Conservation (phyloP, 1,140 invertebrate species). For the Diabrotica undecimpunctata region DNA sequence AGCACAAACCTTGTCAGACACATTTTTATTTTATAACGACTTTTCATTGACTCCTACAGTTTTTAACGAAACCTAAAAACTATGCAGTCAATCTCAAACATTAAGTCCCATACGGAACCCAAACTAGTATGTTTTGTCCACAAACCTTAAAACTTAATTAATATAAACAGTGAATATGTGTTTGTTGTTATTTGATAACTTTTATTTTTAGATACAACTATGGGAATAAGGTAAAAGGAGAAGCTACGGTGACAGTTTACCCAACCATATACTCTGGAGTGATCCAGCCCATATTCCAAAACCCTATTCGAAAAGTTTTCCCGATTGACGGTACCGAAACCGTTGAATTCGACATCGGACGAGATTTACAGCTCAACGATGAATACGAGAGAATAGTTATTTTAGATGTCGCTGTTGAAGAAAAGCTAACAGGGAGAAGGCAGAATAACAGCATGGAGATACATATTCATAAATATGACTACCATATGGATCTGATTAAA, state of each 20-base stretch:
- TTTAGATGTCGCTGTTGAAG: conserved; percentile 76
- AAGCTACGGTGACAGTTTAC: conserved; percentile 71
- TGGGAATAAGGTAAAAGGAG: conserved; percentile 77
- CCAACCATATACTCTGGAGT: conserved; percentile 73
- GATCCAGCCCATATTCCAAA: conserved; percentile 73
- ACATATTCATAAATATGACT: conserved; percentile 74
- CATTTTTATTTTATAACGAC: too few relatives aligned
- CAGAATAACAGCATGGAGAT: conserved; percentile 76
- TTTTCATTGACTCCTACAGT: too few relatives aligned
- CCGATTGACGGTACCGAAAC: conserved; percentile 73
- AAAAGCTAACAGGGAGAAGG: conserved; percentile 71
- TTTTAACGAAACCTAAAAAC: too few relatives aligned
- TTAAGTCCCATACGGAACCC: too few relatives aligned
- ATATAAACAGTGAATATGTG: too few relatives aligned
- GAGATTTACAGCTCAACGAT: conserved; percentile 66
- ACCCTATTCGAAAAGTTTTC: conserved; percentile 66
- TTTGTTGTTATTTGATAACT: too few relatives aligned
- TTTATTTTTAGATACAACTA: conserved; percentile 62
- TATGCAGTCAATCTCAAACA: too few relatives aligned
- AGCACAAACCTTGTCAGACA: too few relatives aligned
- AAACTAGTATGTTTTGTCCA: too few relatives aligned
- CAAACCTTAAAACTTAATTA: too few relatives aligned
- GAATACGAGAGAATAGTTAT: conserved; percentile 72
- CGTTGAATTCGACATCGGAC: conserved; percentile 71
- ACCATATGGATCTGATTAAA: conserved; percentile 78